Percentiles rank a stretch among this genome's conserved stretches.
Evolutionary conservation across 2,113 vertebrate species (phyloP).

Genomic region (Triplophysa siluroides): DNA sequence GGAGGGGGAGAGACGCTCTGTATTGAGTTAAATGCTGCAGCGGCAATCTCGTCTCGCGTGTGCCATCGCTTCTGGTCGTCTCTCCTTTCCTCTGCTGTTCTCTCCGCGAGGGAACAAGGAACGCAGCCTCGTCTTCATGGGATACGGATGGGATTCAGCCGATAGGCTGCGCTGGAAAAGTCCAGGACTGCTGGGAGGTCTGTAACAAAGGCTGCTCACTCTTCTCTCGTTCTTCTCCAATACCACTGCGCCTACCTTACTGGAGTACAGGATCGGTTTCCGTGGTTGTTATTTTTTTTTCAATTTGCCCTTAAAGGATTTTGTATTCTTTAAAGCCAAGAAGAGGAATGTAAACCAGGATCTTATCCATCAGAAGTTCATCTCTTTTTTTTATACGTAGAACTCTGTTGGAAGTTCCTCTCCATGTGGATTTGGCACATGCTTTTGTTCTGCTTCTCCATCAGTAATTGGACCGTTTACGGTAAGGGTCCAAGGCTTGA

Average conservation of each 20-base stretch:
- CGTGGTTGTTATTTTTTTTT: background rate
- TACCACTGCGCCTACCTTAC: conserved; percentile 10
- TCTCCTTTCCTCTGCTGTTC: conserved; percentile 29
- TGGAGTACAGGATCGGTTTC: conserved; percentile 50
- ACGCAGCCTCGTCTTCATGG: conserved; percentile 37
- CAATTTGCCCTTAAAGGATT: conserved; percentile 28
- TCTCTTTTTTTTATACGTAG: conserved; percentile 1
- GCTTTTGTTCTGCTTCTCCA: conserved; percentile 20
- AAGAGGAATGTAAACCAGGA: conserved; percentile 39
- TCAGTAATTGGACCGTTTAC: conserved; percentile 18
- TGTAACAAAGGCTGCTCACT: conserved; percentile 36
- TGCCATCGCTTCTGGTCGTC: conserved; percentile 41
- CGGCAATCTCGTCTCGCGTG: conserved; percentile 49
- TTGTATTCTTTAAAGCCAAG: background rate
- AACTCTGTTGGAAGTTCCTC: conserved; percentile 43
- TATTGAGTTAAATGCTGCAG: conserved; percentile 57
- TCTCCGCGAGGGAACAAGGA: conserved; percentile 39
- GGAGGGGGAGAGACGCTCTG: conserved; percentile 51
- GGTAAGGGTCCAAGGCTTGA: conserved; percentile 25
- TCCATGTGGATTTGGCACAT: conserved; percentile 32
- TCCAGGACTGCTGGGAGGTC: conserved; percentile 38
- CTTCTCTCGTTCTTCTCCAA: conserved; percentile 12
- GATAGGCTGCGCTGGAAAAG: conserved; percentile 40
- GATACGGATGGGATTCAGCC: conserved; percentile 25
- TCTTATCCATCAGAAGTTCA: conserved; percentile 3